Base-by-base conservation (phyloP, 2,797 vertebrate species). In the Erithacus rubecula region DNA sequence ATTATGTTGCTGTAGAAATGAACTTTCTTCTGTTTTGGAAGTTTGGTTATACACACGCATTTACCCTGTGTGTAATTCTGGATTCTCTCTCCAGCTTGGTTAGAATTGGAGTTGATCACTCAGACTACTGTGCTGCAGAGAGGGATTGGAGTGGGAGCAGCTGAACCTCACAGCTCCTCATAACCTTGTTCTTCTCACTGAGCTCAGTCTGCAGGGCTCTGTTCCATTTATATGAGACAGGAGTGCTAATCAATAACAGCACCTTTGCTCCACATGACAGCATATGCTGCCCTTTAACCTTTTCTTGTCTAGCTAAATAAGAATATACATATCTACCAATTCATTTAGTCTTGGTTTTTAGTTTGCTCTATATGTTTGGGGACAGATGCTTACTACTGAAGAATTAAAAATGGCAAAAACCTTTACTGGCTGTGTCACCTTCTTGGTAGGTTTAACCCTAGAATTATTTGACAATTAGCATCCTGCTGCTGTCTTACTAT, bases 21-120 rank as follows among this genome's bases (percentile, higher is more conserved):
- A 55, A 14, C 47, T 84, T 52, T 65, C 11, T 83, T 86, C 56
- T 71, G n/a, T 69, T 95, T 87, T 92, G 81, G 63, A 41, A 87
- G 51, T 89, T 75, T 3, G 2, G 63, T 91, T 86, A 58, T 69
- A 67, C 27, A 60, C 29, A 64, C 46, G 56, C 39, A 46, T 76
- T 90, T 88, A 62, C 53, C 39, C 34, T 64, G 29, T 0, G 0
- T 65, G 8, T 64, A 86, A 65, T 84, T 87, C 53, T 70, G 43
- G 29, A 69, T 34, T 65, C 36, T 70, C 2, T 3, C 39, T 93
- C 29, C 68, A n/a, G 60, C n/a, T 95, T 12, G 9, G 14, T 23
- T 43, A 13, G n/a, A 60, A 29, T 0, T 56, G 11, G 26, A n/a
- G 8, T 12, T 58, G 34, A 20, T 89, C 1, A 0, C 7, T 65